Evolutionary conservation across 2,797 vertebrate species (phyloP).

Genomic region (Ammospiza maritima): DNA sequence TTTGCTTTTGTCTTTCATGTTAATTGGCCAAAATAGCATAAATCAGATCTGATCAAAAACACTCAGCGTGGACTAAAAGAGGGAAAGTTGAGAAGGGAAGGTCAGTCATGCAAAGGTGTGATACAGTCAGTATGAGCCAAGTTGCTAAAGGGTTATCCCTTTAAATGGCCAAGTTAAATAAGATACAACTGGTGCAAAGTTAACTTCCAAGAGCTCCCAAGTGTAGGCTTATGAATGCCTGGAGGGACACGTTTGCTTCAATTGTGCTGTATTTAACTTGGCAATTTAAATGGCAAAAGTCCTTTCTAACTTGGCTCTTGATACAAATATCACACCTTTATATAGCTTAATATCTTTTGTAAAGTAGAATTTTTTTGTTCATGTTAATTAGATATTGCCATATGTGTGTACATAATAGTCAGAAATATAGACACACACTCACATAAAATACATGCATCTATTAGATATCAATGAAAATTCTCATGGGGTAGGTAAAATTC

Average conservation of each 20-base stretch:
- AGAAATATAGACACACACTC: background rate
- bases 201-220: constrained; percentile 68
- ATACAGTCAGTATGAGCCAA: constrained; percentile 68
- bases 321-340: constrained; percentile 64
- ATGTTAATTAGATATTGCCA: constrained; percentile 66
- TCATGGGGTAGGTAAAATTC: background rate
- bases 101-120: constrained; percentile 68
- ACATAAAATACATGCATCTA: background rate
- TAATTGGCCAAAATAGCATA: constrained; percentile 55
- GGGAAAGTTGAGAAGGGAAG: constrained; percentile 39
- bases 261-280: constrained; percentile 73
- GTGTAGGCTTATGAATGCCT: constrained; percentile 45
- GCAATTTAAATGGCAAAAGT: constrained; percentile 60
- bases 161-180: constrained; percentile 75
- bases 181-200: constrained; percentile 62
- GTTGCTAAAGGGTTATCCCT: constrained; percentile 60
- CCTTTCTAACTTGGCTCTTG: constrained; percentile 70
- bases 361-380: constrained; percentile 23
- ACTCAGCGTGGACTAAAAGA: background rate
- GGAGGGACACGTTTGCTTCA: constrained; percentile 61
- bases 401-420: background rate
- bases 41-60: constrained; percentile 54
- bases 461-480: background rate
- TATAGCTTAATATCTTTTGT: constrained; percentile 61
- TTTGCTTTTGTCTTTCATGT: constrained; percentile 54